phyloP scores from a whole-genome alignment of 2,113 vertebrate species.

The Panthera uncia region DNA sequence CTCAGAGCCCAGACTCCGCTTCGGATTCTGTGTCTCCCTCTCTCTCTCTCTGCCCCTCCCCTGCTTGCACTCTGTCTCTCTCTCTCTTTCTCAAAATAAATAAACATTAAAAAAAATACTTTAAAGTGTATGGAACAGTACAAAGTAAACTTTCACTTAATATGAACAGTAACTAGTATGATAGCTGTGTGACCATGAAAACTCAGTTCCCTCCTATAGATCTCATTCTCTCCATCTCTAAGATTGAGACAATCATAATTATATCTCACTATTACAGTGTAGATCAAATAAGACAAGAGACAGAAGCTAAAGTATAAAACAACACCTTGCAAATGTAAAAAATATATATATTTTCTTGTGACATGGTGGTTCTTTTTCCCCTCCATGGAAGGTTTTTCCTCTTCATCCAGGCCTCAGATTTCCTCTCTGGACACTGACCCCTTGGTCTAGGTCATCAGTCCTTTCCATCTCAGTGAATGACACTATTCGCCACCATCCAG shows the following conservation, averaged over 20 bases:
- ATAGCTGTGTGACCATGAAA: not conserved
- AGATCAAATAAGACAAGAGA: not conserved
- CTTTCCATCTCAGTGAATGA: not conserved
- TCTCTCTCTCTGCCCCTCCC: too few relatives aligned
- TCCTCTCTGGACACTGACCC: not conserved
- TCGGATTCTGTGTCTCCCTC: too few relatives aligned
- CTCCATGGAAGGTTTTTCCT: not conserved
- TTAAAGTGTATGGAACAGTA: not conserved
- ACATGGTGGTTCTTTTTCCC: not conserved
- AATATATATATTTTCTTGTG: not conserved
- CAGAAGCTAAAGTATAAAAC: not conserved
- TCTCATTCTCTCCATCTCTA: not conserved
- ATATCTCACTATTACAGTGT: not conserved
- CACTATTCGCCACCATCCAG: not conserved
- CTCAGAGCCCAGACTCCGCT: too few relatives aligned
- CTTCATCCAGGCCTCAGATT: not conserved
- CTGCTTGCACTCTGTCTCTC: too few relatives aligned
- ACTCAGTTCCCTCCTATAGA: not conserved
- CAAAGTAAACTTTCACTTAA: not conserved
- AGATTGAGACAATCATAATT: not conserved
- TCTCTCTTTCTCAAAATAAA: too few relatives aligned
- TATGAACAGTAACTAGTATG: not conserved
- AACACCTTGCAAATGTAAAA: not conserved
- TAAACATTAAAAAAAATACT: too few relatives aligned
- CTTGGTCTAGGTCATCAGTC: not conserved